Percentiles rank a stretch among this genome's conserved stretches.
Evolutionary conservation across 1,140 invertebrate species (phyloP).

Genomic region (Arion vulgaris): DNA sequence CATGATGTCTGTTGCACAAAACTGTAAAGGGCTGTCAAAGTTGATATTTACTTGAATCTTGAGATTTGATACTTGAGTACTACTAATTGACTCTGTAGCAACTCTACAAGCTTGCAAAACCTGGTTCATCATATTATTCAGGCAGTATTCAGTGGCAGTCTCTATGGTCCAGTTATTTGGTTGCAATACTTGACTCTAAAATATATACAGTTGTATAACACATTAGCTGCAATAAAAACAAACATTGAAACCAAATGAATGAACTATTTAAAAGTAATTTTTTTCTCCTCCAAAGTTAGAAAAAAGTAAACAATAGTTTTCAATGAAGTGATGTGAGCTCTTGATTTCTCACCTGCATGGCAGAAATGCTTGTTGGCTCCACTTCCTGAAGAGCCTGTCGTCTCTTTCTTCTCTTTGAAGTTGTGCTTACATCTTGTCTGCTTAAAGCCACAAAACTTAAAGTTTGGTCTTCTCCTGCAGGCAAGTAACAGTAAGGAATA

Average conservation of each 20-base stretch:
- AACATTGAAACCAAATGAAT: too few relatives aligned
- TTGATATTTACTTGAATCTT: too few relatives aligned
- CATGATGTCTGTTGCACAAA: constrained; percentile 17
- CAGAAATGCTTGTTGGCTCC: neutral
- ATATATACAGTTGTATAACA: neutral
- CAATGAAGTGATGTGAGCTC: too few relatives aligned
- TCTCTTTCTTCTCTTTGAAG: constrained; percentile 6
- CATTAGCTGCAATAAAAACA: too few relatives aligned
- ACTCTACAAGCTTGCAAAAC: neutral
- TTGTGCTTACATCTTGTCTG: neutral
- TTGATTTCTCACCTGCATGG: neutral
- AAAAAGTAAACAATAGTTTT: too few relatives aligned
- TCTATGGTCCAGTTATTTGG: constrained; percentile 7
- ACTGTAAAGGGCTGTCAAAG: neutral
- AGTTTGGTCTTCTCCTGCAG: constrained; percentile 28
- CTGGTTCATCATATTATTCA: neutral
- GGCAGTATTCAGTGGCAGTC: neutral
- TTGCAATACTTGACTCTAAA: neutral
- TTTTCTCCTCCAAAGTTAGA: too few relatives aligned
- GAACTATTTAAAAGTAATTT: too few relatives aligned
- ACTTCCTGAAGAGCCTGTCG: neutral
- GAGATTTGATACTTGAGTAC: too few relatives aligned
- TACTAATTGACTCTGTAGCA: neutral
- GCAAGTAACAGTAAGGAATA: neutral
- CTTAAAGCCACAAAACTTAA: neutral